These are phyloP conservation scores for Falco novaeseelandiae DNA, from an alignment of 2,797 vertebrate genomes.

Conservation along the genomic window DNA sequence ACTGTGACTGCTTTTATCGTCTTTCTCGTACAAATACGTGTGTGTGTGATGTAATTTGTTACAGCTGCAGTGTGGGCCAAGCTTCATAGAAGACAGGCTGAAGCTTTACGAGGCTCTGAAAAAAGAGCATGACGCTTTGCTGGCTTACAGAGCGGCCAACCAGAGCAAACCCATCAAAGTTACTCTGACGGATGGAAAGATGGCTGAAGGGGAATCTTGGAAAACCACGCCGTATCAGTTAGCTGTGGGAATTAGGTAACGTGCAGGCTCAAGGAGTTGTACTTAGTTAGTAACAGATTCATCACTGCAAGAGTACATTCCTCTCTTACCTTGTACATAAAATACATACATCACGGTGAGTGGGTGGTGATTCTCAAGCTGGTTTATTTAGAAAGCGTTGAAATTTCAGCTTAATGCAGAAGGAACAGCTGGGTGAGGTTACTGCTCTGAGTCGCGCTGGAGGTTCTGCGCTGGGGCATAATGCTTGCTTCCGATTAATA, in stretches of 20 bases:
- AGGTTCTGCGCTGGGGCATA: background rate
- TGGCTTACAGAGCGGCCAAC: conserved; percentile 73
- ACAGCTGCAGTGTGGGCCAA: conserved; percentile 74
- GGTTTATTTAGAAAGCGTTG: background rate
- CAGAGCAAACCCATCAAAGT: conserved; percentile 79
- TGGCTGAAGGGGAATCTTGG: conserved; percentile 83
- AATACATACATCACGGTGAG: accelerated
- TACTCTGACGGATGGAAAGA: conserved; percentile 79
- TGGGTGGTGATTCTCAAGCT: background rate
- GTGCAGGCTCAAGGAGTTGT: background rate
- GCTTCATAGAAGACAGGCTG: conserved; percentile 84
- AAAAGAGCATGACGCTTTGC: conserved; percentile 83
- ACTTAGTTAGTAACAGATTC: no score
- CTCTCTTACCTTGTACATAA: background rate
- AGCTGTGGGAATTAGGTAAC: conserved; percentile 87
- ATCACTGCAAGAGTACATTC: background rate
- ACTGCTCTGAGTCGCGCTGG: background rate
- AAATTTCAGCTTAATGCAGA: background rate
- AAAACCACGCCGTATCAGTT: conserved; percentile 88
- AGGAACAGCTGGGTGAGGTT: background rate
- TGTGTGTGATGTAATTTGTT: background rate
- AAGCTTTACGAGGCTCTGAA: conserved; percentile 87
- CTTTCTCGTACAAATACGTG: background rate
- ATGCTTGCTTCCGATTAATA: background rate
- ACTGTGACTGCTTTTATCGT: background rate